Base-by-base conservation (phyloP, 2,888 invertebrate genomes). In the Brachyopa scutellaris region DNA sequence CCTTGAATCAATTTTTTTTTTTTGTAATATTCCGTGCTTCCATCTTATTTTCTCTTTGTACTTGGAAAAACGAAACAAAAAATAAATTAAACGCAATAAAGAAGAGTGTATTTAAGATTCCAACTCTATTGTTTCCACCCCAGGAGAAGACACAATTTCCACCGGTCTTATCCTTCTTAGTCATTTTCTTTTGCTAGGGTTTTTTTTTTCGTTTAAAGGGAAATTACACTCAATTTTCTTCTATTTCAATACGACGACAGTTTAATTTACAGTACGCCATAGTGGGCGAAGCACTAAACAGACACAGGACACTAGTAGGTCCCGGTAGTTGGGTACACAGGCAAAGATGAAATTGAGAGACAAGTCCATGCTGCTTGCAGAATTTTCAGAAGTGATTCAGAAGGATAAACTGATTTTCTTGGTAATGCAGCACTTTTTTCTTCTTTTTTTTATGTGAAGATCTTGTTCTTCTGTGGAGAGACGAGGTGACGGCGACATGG, bases 361-460 rank as follows among this genome's bases (percentile, higher is more conserved):
- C 64, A 64, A 57, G 55, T 74, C 49, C 29, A 51, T 76, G 40
- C 40, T 45, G 29, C 42, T 11, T 49, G 21, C 38, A 33, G 47
- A 64, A 64, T 66, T 26, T 49, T 33, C 19, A 51, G 36, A 17
- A 67, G 59, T 45, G 42, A 74, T 67, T 61, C 61, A 38, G 21
- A 72, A 36, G 77, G 70, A 64, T 78, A 78, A 78, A 78, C 57
- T 78, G 64, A 72, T 70, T 78, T 72, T 64, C 64, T 47, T 38
- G 31, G 53, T 11, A 47, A 36, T 55, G 70, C 31, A 42, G 23
- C 11, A 15, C 19, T 47, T 47, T 17, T 19, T 69, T 38, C 45
- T 53, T 55, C 45, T 47, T 31, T n/a, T n/a, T n/a, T n/a, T n/a
- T n/a, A n/a, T n/a, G n/a, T n/a, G n/a, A n/a, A 36, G 40, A 53